Base-by-base conservation (phyloP, 2,888 invertebrate genomes). In the Lasioglossum malachurum region DNA sequence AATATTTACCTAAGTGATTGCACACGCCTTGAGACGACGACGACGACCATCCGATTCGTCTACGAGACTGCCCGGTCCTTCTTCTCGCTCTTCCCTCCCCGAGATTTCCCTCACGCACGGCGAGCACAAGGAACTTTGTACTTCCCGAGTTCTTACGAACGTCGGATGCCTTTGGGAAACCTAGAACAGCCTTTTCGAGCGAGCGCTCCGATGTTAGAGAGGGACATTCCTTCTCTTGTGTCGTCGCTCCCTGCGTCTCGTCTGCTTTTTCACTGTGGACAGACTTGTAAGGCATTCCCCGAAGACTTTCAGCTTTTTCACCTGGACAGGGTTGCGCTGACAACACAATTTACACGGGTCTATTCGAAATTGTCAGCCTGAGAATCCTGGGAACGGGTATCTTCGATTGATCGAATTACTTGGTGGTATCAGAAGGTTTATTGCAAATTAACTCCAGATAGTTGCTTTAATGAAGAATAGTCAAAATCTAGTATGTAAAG, bases 1-100 rank as follows among this genome's bases (percentile, higher is more conserved):
- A 94, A 94, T 95, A 95, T 95, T 95, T 95, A 94, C 94, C 92
- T 93, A 94, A 95, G 94, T 94, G 95, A 94, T 94, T 94, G 94
- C 90, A 86, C 67, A 60, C 88, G 87, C 84, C 87, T 91, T 86
- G 90, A 91, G 87, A 91, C 88, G 90, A 69, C 82, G 82, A 75
- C 87, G 82, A 73, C 87, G 53, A n/a, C 53, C 72, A 64, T 83
- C 83, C 86, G 75, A 86, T 86, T 82, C 82, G 78, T 80, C 87
- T 85, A 72, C 78, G 77, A 79, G 80, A 87, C 83, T 81, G 88
- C 44, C 84, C 90, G 82, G 82, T 80, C 87, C 80, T 82, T 75
- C 86, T 78, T 35, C 72, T 76, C 60, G 60, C 57, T 67, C 80
- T 86, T 83, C 60, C 82, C 69, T 72, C 71, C 46, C 44, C 4